A percentile compares a stretch with the other conserved stretches of the same genome.
Conservation (phyloP, 2,113 vertebrate genomes). For the Tyto alba region DNA sequence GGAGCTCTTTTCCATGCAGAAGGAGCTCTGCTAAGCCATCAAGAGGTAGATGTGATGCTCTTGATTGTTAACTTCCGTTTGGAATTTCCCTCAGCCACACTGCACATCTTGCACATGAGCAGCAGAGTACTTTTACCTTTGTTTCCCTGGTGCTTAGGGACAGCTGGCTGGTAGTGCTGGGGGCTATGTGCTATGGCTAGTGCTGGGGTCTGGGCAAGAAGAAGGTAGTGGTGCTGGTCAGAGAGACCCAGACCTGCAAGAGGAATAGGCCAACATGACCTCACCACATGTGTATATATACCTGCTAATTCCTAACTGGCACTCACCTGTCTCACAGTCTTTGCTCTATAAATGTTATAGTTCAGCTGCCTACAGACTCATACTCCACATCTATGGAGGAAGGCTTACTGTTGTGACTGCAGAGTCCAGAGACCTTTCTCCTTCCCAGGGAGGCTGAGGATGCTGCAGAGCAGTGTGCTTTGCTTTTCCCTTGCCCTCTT, state of each 20-base stretch:
- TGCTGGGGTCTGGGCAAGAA: neutral
- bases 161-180: neutral
- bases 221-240: neutral
- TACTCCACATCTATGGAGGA: neutral
- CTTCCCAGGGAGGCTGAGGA: neutral
- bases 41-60: accelerated
- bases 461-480: neutral
- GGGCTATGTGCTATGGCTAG: no score
- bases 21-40: neutral
- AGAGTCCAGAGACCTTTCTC: neutral
- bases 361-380: neutral
- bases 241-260: neutral
- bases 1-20: neutral
- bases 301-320: neutral
- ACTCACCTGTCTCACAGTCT: neutral
- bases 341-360: neutral
- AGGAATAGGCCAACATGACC: neutral
- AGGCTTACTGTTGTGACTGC: neutral
- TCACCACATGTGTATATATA: neutral
- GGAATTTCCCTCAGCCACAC: neutral
- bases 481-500: neutral
- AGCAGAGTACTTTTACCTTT: neutral
- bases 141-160: neutral
- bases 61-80: neutral
- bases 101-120: accelerated